Percentiles rank a stretch among this genome's conserved stretches.
Evolutionary conservation across 2,797 vertebrate species (phyloP).

Genomic region (Oreonectes daqikongensis): DNA sequence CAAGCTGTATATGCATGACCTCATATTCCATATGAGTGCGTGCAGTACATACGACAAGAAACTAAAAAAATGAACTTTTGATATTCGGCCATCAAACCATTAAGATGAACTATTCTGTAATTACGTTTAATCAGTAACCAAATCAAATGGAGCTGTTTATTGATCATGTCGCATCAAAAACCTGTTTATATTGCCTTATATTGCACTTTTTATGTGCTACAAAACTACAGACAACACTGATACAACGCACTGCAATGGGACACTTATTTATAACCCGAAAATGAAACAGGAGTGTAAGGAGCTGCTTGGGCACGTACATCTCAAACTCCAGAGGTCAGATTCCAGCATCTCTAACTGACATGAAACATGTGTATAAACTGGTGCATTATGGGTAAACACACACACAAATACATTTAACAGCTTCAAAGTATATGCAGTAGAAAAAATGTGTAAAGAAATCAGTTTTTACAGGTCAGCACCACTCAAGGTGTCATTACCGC

Average conservation of each 20-base stretch:
- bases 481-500: neutral
- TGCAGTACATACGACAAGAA: no score
- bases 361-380: slow-evolving; percentile 10
- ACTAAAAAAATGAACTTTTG: no score
- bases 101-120: neutral
- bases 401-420: neutral
- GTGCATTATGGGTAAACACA: neutral
- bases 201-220: neutral
- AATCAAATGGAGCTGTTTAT: neutral
- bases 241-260: neutral
- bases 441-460: neutral
- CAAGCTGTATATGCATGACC: neutral
- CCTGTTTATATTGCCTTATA: neutral
- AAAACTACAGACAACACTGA: neutral
- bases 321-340: slow-evolving; percentile 27
- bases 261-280: slow-evolving; percentile 13
- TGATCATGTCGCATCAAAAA: neutral
- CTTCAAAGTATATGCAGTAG: neutral
- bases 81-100: slow-evolving; percentile 14
- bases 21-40: no score
- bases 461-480: neutral
- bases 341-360: slow-evolving; percentile 17
- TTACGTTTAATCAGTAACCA: slow-evolving; percentile 15
- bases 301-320: neutral
- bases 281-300: neutral